Evolutionary conservation across 2,888 invertebrate species (phyloP).

Genomic region (Boloria euphrosyne): DNA sequence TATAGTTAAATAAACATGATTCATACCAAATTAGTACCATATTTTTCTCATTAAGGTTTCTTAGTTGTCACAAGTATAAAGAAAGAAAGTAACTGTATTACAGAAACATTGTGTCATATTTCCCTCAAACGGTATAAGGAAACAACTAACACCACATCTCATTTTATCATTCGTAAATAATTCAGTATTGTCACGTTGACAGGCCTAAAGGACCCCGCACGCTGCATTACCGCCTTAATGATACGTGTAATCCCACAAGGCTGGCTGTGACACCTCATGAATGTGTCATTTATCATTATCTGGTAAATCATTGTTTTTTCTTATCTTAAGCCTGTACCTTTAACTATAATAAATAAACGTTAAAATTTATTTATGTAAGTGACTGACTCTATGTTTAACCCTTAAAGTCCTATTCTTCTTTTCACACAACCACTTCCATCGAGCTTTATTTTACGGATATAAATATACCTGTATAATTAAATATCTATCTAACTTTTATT

Average conservation of each 20-base stretch:
- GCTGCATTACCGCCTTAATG: conserved; percentile 68
- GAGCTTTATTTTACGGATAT: no score
- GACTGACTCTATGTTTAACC: no score
- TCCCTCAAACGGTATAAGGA: neutral
- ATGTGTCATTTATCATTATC: conserved; percentile 73
- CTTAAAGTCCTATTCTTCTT: no score
- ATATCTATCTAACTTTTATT: no score
- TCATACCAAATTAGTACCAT: no score
- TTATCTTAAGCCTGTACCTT: conserved; percentile 12
- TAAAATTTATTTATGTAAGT: no score
- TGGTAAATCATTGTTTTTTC: conserved; percentile 38
- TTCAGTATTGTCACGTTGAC: conserved; percentile 46
- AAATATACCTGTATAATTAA: no score
- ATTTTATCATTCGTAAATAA: conserved; percentile 41
- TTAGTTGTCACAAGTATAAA: no score
- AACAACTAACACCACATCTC: conserved; percentile 22
- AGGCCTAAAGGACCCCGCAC: conserved; percentile 47
- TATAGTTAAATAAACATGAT: no score
- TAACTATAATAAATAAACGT: neutral
- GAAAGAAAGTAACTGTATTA: neutral
- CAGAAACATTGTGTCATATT: neutral
- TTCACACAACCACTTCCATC: no score
- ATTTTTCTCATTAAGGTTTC: no score
- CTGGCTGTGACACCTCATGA: conserved; percentile 68
- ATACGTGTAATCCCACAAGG: conserved; percentile 70